Evolutionary conservation across 2,888 invertebrate species (phyloP).

Genomic region (Orthosia gracilis): DNA sequence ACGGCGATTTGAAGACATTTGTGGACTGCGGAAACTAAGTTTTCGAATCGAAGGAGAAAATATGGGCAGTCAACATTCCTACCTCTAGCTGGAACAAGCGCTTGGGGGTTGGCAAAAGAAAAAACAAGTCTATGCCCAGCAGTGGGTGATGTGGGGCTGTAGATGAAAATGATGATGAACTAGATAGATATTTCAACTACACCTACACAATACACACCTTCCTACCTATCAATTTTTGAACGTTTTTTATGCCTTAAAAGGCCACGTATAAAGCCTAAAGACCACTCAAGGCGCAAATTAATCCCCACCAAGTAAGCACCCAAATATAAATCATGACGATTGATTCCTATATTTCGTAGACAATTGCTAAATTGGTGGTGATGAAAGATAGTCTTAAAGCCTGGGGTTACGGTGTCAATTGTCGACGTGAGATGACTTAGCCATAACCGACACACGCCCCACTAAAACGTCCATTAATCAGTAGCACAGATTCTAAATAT

Average conservation of each 20-base stretch:
- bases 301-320: conserved; percentile 38
- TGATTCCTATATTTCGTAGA: conserved; percentile 64
- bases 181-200: neutral
- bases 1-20: no score
- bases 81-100: neutral
- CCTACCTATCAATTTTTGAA: neutral
- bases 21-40: no score
- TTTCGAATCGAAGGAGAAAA: no score
- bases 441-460: conserved; percentile 71
- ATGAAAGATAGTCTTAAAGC: conserved; percentile 80
- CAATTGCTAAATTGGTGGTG: conserved; percentile 70
- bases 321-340: conserved; percentile 65
- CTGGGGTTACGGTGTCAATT: conserved; percentile 87
- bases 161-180: neutral
- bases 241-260: neutral
- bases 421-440: conserved; percentile 79
- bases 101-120: neutral
- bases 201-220: neutral
- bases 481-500: conserved; percentile 90
- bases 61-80: no score
- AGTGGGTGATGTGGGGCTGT: neutral
- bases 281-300: conserved; percentile 23
- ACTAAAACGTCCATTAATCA: conserved; percentile 87
- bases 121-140: neutral
- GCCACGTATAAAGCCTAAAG: neutral